Evolutionary conservation across 1,140 invertebrate species (phyloP), one percentile per base, ranked within the genome.

Genomic region (Pseudomyrmex sp.): DNA sequence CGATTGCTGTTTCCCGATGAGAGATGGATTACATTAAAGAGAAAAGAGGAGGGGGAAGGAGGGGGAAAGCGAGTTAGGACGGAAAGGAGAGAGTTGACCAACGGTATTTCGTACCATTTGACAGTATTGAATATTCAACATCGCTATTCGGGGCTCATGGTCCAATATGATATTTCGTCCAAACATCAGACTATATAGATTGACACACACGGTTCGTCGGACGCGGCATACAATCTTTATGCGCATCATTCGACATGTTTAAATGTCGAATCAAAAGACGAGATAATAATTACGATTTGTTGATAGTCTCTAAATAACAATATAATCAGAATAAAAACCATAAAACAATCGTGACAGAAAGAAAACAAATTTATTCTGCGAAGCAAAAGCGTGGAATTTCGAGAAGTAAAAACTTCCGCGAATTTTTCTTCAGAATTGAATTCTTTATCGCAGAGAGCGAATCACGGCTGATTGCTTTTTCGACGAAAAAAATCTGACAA

Each of bases 91-190:
- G 82, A 66, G 23, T 84, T 63, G 76, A 84, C 76, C 72, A 23
- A 50, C 65, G 50, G 46, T 80, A 82, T 83, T 35, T 77, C 69
- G 84, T 77, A 61, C 84, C 80, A 84, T 85, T 85, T 85, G 56
- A 9, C n/a, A 54, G 48, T 69, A 77, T 70, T 85, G 82, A 85
- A 84, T 85, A 85, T 85, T 84, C 84, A 84, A 65, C 68, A 85
- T 77, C 68, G 44, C 15, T 35, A 63, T 15, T 23, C 58, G 35
- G 5, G 35, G 65, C 50, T 59, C 20, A 48, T 46, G 52, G 77
- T 65, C 15, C 75, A 68, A 59, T 66, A 50, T 56, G 52, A 62
- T 35, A 35, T 80, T 62, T 68, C 7, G 75, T 61, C 20, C 63
- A 73, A 58, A 69, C 59, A 66, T 52, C 54, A 48, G 26, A 59